Percentiles rank a stretch among this genome's conserved stretches.
Evolutionary conservation across 2,888 invertebrate species (phyloP).

Genomic region (Acanthosoma haemorrhoidale): DNA sequence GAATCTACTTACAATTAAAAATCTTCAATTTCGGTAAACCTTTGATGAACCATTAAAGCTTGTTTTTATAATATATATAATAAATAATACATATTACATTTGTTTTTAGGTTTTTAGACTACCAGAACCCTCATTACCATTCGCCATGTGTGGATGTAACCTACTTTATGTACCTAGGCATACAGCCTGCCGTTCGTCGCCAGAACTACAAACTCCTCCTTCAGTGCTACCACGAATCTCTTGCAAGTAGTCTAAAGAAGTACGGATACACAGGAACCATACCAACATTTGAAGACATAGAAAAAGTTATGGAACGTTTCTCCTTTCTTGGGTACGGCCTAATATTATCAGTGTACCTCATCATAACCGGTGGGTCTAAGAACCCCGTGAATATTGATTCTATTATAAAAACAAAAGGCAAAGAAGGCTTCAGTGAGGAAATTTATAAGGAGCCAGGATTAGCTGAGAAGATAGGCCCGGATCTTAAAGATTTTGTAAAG

Average conservation of each 20-base stretch:
- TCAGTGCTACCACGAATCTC: background rate
- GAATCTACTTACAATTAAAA: too few species aligned
- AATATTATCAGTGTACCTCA: too few species aligned
- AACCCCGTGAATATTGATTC: background rate
- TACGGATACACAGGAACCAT: background rate
- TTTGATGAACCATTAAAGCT: too few species aligned
- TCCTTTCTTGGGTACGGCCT: too few species aligned
- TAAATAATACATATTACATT: too few species aligned
- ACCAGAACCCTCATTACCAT: background rate
- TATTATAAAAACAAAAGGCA: background rate
- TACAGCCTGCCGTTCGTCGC: background rate
- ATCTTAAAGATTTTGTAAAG: background rate
- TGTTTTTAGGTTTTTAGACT: background rate
- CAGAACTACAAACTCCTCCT: background rate
- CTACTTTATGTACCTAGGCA: background rate
- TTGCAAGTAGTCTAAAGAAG: background rate
- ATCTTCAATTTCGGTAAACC: too few species aligned
- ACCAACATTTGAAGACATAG: background rate
- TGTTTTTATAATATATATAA: too few species aligned
- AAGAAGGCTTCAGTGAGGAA: background rate
- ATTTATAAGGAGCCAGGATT: background rate
- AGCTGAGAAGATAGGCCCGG: background rate
- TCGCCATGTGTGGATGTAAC: background rate
- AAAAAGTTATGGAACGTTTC: background rate
- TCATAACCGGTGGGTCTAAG: background rate